Percentiles rank a stretch among this genome's conserved stretches.
phyloP scores from a whole-genome alignment of 2,113 vertebrate genomes.

The human (Homo sapiens) region DNA sequence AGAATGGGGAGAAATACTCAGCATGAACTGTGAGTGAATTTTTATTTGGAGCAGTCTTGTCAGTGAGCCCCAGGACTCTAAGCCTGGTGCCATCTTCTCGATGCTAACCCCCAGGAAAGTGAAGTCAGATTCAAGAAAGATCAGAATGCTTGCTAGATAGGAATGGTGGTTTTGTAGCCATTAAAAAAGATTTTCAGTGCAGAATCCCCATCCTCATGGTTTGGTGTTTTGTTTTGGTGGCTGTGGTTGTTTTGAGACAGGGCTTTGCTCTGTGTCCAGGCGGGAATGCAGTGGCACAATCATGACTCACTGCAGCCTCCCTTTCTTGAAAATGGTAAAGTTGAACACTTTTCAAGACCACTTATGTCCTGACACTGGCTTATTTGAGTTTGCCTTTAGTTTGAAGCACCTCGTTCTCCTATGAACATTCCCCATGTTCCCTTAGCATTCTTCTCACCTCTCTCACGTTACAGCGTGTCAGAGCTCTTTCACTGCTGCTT shows the following conservation, averaged over 20 bases:
- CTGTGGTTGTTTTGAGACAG: no score
- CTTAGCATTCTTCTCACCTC: neutral
- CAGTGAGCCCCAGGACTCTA: neutral
- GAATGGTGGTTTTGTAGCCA: neutral
- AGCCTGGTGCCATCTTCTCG: neutral
- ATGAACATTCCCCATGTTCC: neutral
- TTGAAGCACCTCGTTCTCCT: rapidly evolving
- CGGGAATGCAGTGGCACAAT: no score
- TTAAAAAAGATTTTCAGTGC: neutral
- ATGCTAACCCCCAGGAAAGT: neutral
- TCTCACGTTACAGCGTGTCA: neutral
- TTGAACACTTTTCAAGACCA: neutral
- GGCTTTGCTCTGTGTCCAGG: no score
- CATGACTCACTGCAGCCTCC: no score
- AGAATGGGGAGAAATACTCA: neutral
- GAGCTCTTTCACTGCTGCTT: neutral
- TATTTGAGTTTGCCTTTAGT: neutral
- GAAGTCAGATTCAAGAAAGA: neutral
- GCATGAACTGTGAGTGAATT: neutral
- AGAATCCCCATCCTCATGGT: neutral
- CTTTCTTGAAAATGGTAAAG: neutral
- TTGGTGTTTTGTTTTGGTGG: no score
- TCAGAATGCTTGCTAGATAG: neutral
- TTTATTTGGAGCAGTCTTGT: neutral
- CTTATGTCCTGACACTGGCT: neutral